Conservation (phyloP, 2,797 vertebrate species). For the Myotis findleyi region DNA sequence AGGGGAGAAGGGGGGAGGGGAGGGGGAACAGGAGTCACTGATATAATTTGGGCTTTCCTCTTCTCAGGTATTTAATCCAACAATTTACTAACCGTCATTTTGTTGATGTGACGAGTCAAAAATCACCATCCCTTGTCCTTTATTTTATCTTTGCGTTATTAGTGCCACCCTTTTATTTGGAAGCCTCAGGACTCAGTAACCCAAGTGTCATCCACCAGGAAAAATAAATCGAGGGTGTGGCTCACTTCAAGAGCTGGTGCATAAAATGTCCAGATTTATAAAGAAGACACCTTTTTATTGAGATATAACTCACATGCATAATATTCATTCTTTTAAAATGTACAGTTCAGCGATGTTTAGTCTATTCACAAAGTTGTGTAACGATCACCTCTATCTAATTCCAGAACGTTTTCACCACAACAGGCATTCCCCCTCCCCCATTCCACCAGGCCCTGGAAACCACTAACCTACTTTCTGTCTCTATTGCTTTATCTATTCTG, state of each 20-base stretch:
- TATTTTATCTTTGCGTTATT: neutral
- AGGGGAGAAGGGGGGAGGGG: fast-evolving
- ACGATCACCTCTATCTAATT: neutral
- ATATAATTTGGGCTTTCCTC: neutral
- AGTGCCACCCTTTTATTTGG: neutral
- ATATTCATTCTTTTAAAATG: neutral
- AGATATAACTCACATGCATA: neutral
- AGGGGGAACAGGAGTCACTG: neutral
- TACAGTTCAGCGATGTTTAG: neutral
- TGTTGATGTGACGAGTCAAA: neutral
- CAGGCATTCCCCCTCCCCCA: neutral
- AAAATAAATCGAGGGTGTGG: neutral
- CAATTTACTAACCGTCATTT: conserved; percentile 10
- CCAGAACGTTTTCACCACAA: neutral
- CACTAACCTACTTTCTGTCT: neutral
- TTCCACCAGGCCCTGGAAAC: neutral
- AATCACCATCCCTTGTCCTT: neutral
- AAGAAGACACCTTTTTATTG: neutral
- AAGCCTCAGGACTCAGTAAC: neutral
- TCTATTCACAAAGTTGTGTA: neutral
- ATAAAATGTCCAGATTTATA: neutral
- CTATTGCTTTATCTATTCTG: neutral
- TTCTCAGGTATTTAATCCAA: conserved; percentile 28
- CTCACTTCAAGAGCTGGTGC: neutral
- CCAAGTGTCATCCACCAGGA: neutral